A percentile compares a stretch with the other conserved stretches of the same genome.
These are phyloP conservation scores for Oegoconia quadripuncta DNA, from an alignment of 2,888 invertebrate genomes.

Conservation along the genomic window DNA sequence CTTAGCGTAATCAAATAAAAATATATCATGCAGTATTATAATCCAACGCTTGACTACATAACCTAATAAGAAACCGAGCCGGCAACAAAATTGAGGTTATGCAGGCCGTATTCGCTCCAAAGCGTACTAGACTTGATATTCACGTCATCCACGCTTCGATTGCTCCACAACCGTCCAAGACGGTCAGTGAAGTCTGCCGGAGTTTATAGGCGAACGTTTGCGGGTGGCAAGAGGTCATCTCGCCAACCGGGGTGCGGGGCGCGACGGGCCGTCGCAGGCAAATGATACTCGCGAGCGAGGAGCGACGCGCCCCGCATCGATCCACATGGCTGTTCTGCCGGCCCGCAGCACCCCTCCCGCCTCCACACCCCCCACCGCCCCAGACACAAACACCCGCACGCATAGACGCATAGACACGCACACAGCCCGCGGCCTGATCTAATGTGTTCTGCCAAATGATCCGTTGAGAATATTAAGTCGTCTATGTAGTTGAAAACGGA, in stretches of 20 bases:
- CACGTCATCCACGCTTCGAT: constrained; percentile 4
- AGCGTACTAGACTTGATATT: not conserved
- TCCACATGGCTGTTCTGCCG: constrained; percentile 48
- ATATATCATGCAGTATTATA: no score
- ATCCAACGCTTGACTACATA: no score
- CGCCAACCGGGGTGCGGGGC: constrained; percentile 9
- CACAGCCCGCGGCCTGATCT: constrained; percentile 40
- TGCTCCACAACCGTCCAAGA: constrained; percentile 3
- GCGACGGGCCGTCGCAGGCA: constrained; percentile 57
- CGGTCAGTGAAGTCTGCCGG: constrained; percentile 20
- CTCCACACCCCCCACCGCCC: constrained; percentile 26
- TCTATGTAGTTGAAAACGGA: constrained; percentile 33
- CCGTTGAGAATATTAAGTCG: constrained; percentile 59
- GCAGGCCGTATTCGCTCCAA: not conserved
- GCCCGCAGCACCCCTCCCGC: constrained; percentile 40
- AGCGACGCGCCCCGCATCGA: constrained; percentile 69
- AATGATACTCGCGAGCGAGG: constrained; percentile 54
- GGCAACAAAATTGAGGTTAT: constrained; percentile 1
- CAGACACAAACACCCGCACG: constrained; percentile 47
- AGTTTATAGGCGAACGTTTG: constrained; percentile 28
- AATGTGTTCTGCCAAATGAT: constrained; percentile 75
- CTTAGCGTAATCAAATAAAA: no score
- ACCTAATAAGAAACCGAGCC: no score
- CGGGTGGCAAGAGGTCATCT: constrained; percentile 37
- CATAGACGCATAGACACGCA: constrained; percentile 33